These are phyloP conservation scores for Drosophila burlai DNA, from an alignment of 1,140 invertebrate genomes.

Conservation along the genomic window DNA sequence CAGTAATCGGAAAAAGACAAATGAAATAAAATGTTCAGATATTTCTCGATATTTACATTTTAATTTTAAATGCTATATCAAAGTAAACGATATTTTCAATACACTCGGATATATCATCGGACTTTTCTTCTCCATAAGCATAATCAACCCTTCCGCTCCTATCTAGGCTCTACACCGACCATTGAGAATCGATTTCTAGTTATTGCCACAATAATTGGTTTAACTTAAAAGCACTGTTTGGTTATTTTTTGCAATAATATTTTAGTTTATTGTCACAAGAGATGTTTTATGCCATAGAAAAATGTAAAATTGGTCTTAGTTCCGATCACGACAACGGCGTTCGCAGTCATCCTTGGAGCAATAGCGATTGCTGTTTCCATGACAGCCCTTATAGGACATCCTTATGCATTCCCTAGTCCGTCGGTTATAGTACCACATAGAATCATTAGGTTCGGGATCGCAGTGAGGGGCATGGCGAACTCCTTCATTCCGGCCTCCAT, in stretches of 20 bases:
- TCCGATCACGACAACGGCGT: neutral
- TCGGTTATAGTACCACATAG: conserved; percentile 25
- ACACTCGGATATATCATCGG: neutral
- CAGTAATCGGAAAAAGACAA: no score
- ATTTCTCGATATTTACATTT: no score
- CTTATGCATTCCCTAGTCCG: neutral
- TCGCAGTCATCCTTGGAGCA: conserved; percentile 10
- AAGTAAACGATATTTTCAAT: no score
- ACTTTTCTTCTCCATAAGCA: no score
- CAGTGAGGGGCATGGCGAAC: neutral
- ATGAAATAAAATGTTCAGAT: no score
- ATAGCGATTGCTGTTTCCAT: conserved; percentile 21
- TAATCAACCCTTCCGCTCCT: no score
- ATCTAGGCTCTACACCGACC: no score
- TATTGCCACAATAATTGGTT: neutral
- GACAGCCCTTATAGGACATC: conserved; percentile 12
- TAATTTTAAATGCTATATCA: no score
- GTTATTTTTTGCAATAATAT: neutral
- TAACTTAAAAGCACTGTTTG: neutral
- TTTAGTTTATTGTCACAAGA: neutral
- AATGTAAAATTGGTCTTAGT: neutral
- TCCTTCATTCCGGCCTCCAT: conserved; percentile 1
- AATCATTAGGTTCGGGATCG: neutral
- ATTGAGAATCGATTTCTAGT: no score
- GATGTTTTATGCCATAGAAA: neutral